These are phyloP conservation scores for Meloidogyne hapla DNA, from an alignment of 1,140 invertebrate species.

Conservation along the genomic window DNA sequence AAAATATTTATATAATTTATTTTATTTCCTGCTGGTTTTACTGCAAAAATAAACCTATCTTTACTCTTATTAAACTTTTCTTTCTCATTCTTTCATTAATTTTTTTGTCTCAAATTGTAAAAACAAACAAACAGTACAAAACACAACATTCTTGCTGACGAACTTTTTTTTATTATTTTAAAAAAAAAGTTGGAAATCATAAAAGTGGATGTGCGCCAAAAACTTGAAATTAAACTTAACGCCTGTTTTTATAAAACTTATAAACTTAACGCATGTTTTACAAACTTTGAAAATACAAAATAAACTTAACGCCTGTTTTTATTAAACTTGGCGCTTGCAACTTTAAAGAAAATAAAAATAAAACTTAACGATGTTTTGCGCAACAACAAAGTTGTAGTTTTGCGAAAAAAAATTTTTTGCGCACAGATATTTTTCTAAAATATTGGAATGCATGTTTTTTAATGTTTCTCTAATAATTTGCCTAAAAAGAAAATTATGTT, in stretches of 20 bases:
- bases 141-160: slow-evolving; percentile 5
- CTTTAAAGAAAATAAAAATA: too few species aligned
- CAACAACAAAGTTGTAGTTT: too few species aligned
- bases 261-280: too few species aligned
- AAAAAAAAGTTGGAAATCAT: background rate
- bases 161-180: background rate
- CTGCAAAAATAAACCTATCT: background rate
- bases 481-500: background rate
- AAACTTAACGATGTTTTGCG: too few species aligned
- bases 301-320: too few species aligned
- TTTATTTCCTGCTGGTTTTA: slow-evolving; percentile 5
- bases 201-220: background rate
- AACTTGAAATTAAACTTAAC: too few species aligned
- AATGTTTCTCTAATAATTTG: background rate
- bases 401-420: too few species aligned
- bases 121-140: slow-evolving; percentile 3
- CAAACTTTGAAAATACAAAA: too few species aligned
- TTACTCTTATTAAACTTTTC: slow-evolving; percentile 6
- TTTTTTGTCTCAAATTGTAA: background rate
- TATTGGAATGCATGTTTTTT: background rate
- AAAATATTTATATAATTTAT: background rate
- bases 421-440: slow-evolving; percentile 15
- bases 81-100: background rate
- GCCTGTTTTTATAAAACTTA: too few species aligned
- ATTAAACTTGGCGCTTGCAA: too few species aligned